Evolutionary conservation across 2,888 invertebrate genomes (phyloP), one percentile per base, ranked within the genome.

Genomic region (Apamea crenata): DNA sequence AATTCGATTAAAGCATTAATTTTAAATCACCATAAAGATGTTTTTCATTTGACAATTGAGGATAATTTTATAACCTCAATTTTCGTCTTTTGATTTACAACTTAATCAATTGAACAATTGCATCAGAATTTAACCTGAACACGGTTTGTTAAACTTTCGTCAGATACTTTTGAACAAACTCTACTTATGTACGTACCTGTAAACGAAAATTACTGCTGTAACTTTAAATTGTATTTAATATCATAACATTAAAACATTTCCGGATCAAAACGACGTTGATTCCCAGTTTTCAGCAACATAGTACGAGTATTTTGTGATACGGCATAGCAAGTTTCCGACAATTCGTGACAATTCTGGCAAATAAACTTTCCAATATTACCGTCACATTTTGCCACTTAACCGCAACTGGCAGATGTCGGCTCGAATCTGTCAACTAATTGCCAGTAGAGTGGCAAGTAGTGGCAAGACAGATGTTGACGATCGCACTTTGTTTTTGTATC

Each of bases 391-490:
- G 77, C 74, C 78, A 67, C 71, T 82, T 69, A 77, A 88, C 77
- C 63, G 65, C 74, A 71, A 84, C 77, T 88, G 86, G 78, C 88
- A 88, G 81, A 80, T 74, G 81, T 81, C 83, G 44, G 25, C 21
- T 74, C 59, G 29, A 76, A 78, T 79, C 69, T 78, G 80, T 70
- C 79, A 83, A 66, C 84, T 88, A 88, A 89, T 88, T 89, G 75
- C 83, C 71, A 82, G 63, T 78, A 77, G 78, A 85, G 65, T 83
- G 77, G 83, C 74, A 80, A 77, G 72, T 72, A 80, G 67, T 79
- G 71, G 80, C 75, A 76, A 77, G 74, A 76, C 85, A 76, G 74
- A 69, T 78, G 78, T 61, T 75, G 53, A 68, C 69, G 44, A 47
- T 21, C 61, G 40, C 32, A 18, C 16, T 70, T 71, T 65, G 50